phyloP scores from a whole-genome alignment of 2,888 invertebrate genomes.

The Yponomeuta plumbellus region DNA sequence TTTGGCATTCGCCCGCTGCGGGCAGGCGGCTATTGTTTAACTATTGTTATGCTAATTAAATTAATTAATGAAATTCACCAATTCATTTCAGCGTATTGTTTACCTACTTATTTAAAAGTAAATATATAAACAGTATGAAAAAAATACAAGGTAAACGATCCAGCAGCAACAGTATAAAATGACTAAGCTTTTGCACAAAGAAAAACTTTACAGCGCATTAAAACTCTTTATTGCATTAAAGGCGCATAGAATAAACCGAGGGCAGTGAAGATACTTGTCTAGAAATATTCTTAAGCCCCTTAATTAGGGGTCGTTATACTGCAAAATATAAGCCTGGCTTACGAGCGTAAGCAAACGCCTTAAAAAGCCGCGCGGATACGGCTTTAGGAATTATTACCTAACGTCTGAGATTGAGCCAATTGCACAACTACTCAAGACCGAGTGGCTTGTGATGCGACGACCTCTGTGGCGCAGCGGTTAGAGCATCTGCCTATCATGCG shows the following conservation, averaged over 20 bases:
- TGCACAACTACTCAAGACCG: constrained; percentile 14
- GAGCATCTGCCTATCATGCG: too few relatives aligned
- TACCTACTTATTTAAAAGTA: too few relatives aligned
- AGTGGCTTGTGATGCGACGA: neutral
- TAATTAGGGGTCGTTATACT: constrained; percentile 16
- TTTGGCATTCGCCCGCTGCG: too few relatives aligned
- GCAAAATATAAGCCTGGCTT: constrained; percentile 16
- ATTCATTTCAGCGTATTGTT: too few relatives aligned
- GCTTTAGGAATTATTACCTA: neutral
- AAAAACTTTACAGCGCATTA: neutral
- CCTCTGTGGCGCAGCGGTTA: too few relatives aligned
- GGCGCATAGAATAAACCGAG: neutral
- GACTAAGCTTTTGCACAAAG: neutral
- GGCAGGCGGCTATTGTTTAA: too few relatives aligned
- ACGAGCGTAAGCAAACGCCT: constrained; percentile 10
- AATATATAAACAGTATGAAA: too few relatives aligned
- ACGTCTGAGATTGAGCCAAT: constrained; percentile 17
- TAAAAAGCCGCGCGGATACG: neutral
- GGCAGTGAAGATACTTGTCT: constrained; percentile 10
- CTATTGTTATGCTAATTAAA: too few relatives aligned
- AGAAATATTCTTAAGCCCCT: constrained; percentile 15
- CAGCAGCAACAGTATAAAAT: too few relatives aligned
- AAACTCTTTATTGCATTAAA: constrained; percentile 2
- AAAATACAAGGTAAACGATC: too few relatives aligned
- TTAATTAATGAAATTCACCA: too few relatives aligned